phyloP scores from a whole-genome alignment of 2,797 vertebrate genomes.

The Coracias cyanogaster region DNA sequence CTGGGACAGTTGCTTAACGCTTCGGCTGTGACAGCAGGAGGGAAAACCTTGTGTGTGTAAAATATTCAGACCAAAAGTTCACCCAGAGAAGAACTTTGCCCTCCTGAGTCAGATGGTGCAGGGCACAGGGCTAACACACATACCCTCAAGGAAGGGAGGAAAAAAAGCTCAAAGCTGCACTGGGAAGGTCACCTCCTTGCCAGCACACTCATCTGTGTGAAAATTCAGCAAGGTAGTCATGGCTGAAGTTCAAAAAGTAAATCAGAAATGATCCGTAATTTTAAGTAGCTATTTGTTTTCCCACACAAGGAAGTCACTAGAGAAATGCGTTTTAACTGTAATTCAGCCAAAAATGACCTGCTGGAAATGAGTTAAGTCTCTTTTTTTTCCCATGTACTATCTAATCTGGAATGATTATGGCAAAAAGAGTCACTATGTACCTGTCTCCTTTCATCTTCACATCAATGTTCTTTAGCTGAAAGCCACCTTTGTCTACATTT shows the following conservation, averaged over 20 bases:
- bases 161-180: background rate
- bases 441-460: background rate
- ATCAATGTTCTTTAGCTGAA: background rate
- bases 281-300: background rate
- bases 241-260: background rate
- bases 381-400: background rate
- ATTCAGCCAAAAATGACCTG: background rate
- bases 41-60: background rate
- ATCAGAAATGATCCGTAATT: background rate
- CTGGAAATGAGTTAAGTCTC: background rate
- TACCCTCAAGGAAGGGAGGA: background rate
- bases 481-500: background rate
- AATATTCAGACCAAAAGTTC: background rate
- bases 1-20: background rate
- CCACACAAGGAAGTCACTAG: background rate
- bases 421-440: background rate
- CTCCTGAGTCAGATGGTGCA: background rate
- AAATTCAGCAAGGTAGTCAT: background rate
- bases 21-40: background rate
- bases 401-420: background rate
- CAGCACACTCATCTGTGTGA: background rate
- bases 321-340: background rate
- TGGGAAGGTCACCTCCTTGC: background rate
- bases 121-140: background rate
- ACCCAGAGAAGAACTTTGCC: conserved; percentile 15